Evolutionary conservation across 2,888 invertebrate genomes (phyloP), one percentile per base, ranked within the genome.

Genomic region (Azorinus chamasolen): DNA sequence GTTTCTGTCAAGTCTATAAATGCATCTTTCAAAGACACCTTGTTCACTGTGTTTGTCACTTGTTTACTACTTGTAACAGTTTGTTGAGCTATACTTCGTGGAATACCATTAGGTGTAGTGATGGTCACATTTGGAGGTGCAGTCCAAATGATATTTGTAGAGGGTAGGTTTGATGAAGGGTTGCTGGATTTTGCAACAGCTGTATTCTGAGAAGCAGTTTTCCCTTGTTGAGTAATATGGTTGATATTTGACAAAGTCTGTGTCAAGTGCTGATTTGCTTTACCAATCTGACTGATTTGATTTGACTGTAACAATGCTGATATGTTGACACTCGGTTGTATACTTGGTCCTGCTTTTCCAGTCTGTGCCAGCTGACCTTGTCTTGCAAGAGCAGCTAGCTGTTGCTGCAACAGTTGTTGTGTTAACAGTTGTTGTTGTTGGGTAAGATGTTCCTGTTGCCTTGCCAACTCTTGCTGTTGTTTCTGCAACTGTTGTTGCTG

Each of bases 81-180:
- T 1, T 46, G 43, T 12, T 72, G 77, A n/a, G 64, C 18, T 18
- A 72, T 48, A 25, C 32, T 69, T 20, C 66, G 62, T n/a, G 71
- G 58, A 18, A 79, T 51, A 3, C 79, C 79, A 53, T 79, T 79
- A 16, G 74, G 71, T 25, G 58, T 68, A 3, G 74, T 79, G n/a
- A 79, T 63, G 18, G 79, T 74, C 1, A 79, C 71, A 68, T 79
- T 74, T 3, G 79, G 79, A 6, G 74, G 79, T 20, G 79, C 58
- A 0, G 74, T 71, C 79, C 79, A 79, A 24, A 74, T 70, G 37
- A 79, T 74, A 45, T 71, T 74, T 14, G 66, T 74, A 22, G 79
- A 50, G 2, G 79, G 79, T 55, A 79, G 25, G 32, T 32, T 32
- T 32, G 32, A 32, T 32, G 32, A 32, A 32, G 32, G 32, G 32